Evolutionary conservation across 2,113 vertebrate genomes (phyloP).

Genomic region (Scopus umbretta): DNA sequence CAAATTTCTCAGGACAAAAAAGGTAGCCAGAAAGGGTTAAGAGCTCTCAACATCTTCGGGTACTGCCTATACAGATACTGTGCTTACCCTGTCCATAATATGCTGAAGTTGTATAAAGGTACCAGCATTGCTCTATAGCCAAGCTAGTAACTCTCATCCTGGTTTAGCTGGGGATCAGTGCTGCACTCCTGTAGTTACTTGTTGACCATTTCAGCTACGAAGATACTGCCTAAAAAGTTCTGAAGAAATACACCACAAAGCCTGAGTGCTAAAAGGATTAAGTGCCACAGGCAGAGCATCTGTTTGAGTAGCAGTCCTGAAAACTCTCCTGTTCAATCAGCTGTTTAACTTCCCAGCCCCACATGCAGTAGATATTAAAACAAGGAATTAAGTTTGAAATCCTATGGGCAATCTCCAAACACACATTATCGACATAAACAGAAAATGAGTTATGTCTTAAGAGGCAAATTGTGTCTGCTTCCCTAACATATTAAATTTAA

Average conservation of each 20-base stretch:
- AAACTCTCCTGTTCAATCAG: neutral
- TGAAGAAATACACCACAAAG: neutral
- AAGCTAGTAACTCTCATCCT: neutral
- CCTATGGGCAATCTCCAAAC: neutral
- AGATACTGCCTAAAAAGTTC: neutral
- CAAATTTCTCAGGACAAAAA: neutral
- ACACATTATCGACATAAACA: neutral
- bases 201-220: neutral
- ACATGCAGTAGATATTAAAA: neutral
- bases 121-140: neutral
- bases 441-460: neutral
- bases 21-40: neutral
- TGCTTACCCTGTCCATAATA: neutral
- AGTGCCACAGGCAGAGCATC: neutral
- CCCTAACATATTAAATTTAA: neutral
- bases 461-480: neutral
- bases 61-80: neutral
- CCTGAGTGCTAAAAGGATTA: neutral
- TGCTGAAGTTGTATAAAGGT: accelerated
- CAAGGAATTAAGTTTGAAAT: neutral
- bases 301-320: neutral
- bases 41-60: neutral
- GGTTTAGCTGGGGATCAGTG: neutral
- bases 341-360: neutral
- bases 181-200: neutral